Evolutionary conservation across 2,797 vertebrate genomes (phyloP), one percentile per base, ranked within the genome.

Genomic region (Anguilla marmorata): DNA sequence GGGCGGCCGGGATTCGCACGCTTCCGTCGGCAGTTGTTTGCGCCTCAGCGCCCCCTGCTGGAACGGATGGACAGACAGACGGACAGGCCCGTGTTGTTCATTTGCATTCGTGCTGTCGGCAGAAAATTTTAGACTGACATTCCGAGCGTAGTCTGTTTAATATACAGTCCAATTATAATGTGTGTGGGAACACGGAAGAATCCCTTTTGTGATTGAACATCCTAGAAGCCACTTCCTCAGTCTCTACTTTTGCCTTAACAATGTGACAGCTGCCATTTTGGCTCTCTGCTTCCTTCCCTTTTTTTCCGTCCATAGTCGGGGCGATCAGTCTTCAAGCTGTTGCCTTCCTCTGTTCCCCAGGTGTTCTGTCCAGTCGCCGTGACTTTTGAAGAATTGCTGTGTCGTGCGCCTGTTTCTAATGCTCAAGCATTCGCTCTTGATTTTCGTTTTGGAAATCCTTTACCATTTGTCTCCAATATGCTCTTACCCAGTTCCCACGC

Each of bases 231-330:
- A 60, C 19, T 60, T 60, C 58, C 74, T 16, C 69, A 30, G 58
- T 89, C 89, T 90, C 84, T 82, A 54, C 85, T 30, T 5, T 89
- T 86, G 85, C 74, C 88, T 90, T 89, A 92, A 91, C 89, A 92
- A 88, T 89, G 86, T 89, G 87, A 90, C 90, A 90, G 92, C 89
- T 93, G 91, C 76, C 85, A 60, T 86, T 88, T 87, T 41, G 86
- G 84, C 87, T 89, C 88, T 85, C 86, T 89, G 52, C 86, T 90
- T 82, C 8, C 33, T 12, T 69, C 58, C 85, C 90, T 82, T n/a
- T 69, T 9, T 69, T 60, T 52, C 19, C 87, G 85, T 88, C 85
- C 87, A 0, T 41, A 41, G 37, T 89, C 88, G 83, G 4, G 48
- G 58, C 84, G 89, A 86, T 90, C 87, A 88, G 87, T 88, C 88